These are phyloP conservation scores for Ectemnius continuus DNA, from an alignment of 2,888 invertebrate species.

Conservation along the genomic window DNA sequence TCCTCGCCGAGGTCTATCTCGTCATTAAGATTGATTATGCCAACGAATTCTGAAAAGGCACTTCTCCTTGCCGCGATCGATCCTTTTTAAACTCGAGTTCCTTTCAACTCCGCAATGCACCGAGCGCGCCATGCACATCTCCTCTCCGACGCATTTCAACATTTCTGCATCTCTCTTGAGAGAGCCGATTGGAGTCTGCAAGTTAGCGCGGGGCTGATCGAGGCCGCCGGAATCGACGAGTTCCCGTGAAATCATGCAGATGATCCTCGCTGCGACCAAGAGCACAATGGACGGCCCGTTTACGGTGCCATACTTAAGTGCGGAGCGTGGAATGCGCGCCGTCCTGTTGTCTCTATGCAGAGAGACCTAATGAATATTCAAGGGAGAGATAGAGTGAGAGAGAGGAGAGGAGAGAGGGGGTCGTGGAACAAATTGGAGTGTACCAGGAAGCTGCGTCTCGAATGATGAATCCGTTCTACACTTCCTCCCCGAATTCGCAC, in stretches of 20 bases:
- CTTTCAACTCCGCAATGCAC: too few relatives aligned
- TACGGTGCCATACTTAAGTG: constrained; percentile 4
- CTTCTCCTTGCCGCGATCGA: too few relatives aligned
- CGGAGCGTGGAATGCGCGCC: constrained; percentile 8
- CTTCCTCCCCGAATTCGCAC: constrained; percentile 10
- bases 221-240: background rate
- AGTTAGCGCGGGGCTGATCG: background rate
- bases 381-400: background rate
- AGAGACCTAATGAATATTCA: constrained; percentile 47
- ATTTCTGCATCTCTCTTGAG: too few relatives aligned
- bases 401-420: constrained; percentile 10
- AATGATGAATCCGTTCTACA: constrained; percentile 1
- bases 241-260: constrained; percentile 8
- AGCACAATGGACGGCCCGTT: constrained; percentile 16
- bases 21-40: too few relatives aligned
- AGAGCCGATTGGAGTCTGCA: too few relatives aligned
- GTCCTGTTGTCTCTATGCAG: too few relatives aligned
- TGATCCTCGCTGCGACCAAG: constrained; percentile 9
- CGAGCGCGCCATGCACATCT: too few relatives aligned
- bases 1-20: too few relatives aligned
- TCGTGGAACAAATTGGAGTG: too few relatives aligned
- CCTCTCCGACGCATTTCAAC: too few relatives aligned
- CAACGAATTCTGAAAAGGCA: too few relatives aligned
- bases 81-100: too few relatives aligned
- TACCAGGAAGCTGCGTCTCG: constrained; percentile 8